Evolutionary conservation across 2,113 vertebrate species (phyloP).

Genomic region (Notothenia rossii): DNA sequence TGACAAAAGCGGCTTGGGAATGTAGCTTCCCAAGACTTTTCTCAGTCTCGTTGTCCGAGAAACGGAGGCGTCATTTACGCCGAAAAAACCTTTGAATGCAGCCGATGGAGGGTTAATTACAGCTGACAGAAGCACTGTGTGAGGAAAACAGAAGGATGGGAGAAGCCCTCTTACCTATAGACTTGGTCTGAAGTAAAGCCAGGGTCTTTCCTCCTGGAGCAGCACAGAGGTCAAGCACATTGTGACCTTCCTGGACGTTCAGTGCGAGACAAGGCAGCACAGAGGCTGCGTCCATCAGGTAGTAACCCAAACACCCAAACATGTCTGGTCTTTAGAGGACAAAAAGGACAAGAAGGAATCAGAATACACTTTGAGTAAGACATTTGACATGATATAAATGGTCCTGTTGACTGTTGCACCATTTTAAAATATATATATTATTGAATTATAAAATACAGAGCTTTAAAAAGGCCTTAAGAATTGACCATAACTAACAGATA

Average conservation of each 20-base stretch:
- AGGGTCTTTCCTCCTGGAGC: slow-evolving; percentile 95
- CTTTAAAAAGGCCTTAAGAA: too few species aligned
- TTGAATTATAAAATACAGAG: too few species aligned
- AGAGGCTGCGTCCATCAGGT: slow-evolving; percentile 95
- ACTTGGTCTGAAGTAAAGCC: slow-evolving; percentile 90
- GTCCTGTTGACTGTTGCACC: too few species aligned
- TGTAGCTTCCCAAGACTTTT: slow-evolving; percentile 86
- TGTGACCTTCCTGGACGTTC: slow-evolving; percentile 84
- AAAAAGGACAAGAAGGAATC: neutral
- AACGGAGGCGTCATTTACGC: slow-evolving; percentile 88
- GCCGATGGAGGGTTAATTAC: neutral
- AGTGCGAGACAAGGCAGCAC: slow-evolving; percentile 92
- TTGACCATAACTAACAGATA: neutral
- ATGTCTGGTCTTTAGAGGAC: slow-evolving; percentile 81
- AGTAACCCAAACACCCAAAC: slow-evolving; percentile 87
- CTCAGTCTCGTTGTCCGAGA: slow-evolving; percentile 88
- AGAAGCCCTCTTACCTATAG: slow-evolving; percentile 83
- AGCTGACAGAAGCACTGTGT: neutral
- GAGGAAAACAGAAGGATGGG: neutral
- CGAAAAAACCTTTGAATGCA: slow-evolving; percentile 84
- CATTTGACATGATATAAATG: too few species aligned
- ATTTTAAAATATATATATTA: too few species aligned
- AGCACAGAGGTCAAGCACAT: slow-evolving; percentile 93
- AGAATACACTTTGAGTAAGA: neutral
- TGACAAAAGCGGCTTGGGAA: slow-evolving; percentile 83